phyloP scores from a whole-genome alignment of 1,140 invertebrate genomes.

The Laupala kohalensis region DNA sequence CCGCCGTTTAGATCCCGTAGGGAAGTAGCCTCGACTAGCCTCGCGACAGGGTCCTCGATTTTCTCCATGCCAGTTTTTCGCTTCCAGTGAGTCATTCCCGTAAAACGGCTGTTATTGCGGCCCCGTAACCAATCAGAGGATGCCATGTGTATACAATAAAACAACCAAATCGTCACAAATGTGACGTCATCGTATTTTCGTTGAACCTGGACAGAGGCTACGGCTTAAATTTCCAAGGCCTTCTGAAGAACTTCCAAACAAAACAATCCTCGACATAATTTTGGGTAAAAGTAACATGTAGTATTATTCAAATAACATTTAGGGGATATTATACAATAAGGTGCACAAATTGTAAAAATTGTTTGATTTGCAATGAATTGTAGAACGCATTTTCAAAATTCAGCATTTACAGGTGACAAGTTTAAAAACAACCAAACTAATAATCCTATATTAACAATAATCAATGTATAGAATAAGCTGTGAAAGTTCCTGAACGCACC shows the following conservation, averaged over 20 bases:
- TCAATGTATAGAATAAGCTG: too few species aligned
- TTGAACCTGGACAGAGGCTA: slow-evolving; percentile 7
- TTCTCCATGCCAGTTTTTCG: slow-evolving; percentile 13
- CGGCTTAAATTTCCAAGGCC: slow-evolving; percentile 12
- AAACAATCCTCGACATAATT: too few species aligned
- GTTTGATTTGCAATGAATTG: too few species aligned
- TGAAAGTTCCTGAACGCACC: too few species aligned
- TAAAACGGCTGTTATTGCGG: slow-evolving; percentile 11
- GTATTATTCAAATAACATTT: too few species aligned
- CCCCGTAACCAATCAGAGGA: slow-evolving; percentile 9
- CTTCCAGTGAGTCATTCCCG: slow-evolving; percentile 12
- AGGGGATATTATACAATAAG: too few species aligned
- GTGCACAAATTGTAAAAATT: too few species aligned
- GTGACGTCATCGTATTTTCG: slow-evolving; percentile 10
- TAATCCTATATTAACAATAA: too few species aligned
- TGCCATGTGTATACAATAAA: slow-evolving; percentile 14
- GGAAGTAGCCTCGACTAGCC: slow-evolving; percentile 11
- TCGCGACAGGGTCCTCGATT: slow-evolving; percentile 11
- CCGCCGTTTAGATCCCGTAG: slow-evolving; percentile 10
- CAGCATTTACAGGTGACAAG: too few species aligned
- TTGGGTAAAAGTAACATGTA: too few species aligned
- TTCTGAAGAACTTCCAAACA: neutral
- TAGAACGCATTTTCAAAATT: too few species aligned
- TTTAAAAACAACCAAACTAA: too few species aligned
- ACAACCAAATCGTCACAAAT: slow-evolving; percentile 1